Percentiles rank a stretch among this genome's conserved stretches.
phyloP scores from a whole-genome alignment of 2,113 vertebrate species.

The Serinus canaria region DNA sequence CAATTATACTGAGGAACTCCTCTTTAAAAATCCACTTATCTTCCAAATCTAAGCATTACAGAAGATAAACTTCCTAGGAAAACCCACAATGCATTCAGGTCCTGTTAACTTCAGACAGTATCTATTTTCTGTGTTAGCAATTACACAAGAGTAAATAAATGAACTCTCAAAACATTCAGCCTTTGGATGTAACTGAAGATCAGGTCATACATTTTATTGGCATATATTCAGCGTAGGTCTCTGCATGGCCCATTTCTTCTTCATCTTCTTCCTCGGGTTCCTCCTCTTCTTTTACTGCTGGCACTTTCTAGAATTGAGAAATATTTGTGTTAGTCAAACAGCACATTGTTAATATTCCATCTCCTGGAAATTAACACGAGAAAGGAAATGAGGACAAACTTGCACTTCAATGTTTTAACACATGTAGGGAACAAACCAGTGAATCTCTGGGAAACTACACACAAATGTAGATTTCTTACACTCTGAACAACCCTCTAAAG shows the following conservation, averaged over 20 bases:
- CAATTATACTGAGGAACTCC: background rate
- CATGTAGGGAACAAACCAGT: background rate
- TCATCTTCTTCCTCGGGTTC: constrained; percentile 97
- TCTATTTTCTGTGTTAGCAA: background rate
- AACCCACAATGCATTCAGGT: background rate
- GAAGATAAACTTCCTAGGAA: background rate
- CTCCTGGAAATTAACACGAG: background rate
- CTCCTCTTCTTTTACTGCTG: constrained; percentile 91
- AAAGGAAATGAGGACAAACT: background rate
- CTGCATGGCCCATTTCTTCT: constrained; percentile 95
- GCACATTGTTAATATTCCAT: background rate
- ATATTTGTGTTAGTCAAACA: background rate
- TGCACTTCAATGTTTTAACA: background rate
- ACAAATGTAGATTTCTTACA: background rate
- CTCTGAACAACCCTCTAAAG: background rate
- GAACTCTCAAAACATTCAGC: background rate
- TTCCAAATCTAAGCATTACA: background rate
- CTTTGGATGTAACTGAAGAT: background rate
- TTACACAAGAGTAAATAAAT: background rate
- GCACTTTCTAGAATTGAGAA: constrained; percentile 80
- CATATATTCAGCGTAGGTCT: constrained; percentile 98
- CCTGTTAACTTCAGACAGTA: background rate
- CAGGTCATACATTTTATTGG: constrained; percentile 90
- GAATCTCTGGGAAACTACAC: background rate
- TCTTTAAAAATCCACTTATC: background rate